Conservation (phyloP, 2,888 invertebrate species). For the Megalurothrips usitatus region DNA sequence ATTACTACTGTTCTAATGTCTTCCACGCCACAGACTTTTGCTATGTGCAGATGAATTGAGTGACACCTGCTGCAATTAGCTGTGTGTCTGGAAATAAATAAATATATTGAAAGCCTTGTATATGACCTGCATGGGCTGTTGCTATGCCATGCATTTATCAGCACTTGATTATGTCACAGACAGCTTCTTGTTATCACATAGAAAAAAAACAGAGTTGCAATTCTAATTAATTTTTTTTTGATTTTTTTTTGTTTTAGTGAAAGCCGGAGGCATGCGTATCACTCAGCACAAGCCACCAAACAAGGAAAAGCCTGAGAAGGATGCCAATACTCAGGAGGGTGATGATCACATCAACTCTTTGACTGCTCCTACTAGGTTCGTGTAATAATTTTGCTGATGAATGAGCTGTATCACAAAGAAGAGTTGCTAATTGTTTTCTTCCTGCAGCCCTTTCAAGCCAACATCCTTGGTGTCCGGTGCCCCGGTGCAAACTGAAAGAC, state of each 20-base stretch:
- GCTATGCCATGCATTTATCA: slow-evolving; percentile 14
- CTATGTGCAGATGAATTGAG: background rate
- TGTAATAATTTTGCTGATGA: slow-evolving; percentile 13
- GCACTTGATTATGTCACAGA: background rate
- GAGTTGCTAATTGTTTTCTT: slow-evolving; percentile 17
- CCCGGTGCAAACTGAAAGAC: slow-evolving; percentile 77
- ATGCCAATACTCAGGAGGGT: slow-evolving; percentile 57
- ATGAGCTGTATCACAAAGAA: slow-evolving; percentile 30
- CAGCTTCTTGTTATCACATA: background rate
- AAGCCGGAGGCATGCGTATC: slow-evolving; percentile 89
- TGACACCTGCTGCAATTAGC: background rate
- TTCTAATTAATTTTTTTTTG: slow-evolving; percentile 10
- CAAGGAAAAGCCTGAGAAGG: slow-evolving; percentile 49
- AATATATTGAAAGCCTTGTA: background rate
- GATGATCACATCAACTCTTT: slow-evolving; percentile 69
- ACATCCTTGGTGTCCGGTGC: slow-evolving; percentile 70
- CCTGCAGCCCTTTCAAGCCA: slow-evolving; percentile 62
- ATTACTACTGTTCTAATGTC: background rate
- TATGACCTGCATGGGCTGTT: background rate
- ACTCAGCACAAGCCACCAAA: slow-evolving; percentile 73
- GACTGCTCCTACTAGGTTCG: slow-evolving; percentile 61
- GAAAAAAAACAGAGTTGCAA: background rate
- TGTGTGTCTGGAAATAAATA: background rate
- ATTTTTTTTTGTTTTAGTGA: slow-evolving; percentile 55
- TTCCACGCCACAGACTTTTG: background rate